These are phyloP conservation scores for Ostrea denselamellosa DNA, from an alignment of 1,140 invertebrate genomes.

Conservation along the genomic window DNA sequence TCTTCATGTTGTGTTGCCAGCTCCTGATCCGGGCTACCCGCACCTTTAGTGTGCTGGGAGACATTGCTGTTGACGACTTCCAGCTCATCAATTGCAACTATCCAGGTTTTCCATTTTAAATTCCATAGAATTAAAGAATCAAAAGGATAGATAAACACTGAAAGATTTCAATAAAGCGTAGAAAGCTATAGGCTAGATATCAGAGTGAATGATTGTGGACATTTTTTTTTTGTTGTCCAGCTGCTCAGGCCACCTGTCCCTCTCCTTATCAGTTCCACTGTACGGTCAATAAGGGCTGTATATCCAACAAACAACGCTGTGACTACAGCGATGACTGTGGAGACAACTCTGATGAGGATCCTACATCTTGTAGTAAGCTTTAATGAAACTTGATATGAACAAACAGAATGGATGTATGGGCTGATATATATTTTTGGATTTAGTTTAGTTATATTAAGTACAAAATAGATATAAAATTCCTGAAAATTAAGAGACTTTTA, in stretches of 20 bases:
- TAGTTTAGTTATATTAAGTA: too few species aligned
- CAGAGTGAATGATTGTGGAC: neutral
- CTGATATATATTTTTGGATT: too few species aligned
- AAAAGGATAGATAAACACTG: too few species aligned
- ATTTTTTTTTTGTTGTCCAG: slow-evolving; percentile 29
- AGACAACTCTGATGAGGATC: slow-evolving; percentile 76
- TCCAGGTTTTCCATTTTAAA: slow-evolving; percentile 65
- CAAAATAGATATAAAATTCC: too few species aligned
- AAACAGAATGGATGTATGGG: too few species aligned
- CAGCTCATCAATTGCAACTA: slow-evolving; percentile 76
- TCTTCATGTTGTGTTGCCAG: slow-evolving; percentile 46
- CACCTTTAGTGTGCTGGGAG: slow-evolving; percentile 63
- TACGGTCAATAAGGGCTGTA: slow-evolving; percentile 61
- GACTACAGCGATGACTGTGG: slow-evolving; percentile 78
- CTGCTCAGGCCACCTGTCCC: slow-evolving; percentile 59
- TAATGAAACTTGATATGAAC: neutral
- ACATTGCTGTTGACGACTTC: slow-evolving; percentile 78
- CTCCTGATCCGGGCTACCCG: slow-evolving; percentile 58
- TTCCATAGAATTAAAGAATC: neutral
- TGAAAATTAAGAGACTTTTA: too few species aligned
- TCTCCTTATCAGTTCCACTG: slow-evolving; percentile 65
- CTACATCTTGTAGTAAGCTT: slow-evolving; percentile 50
- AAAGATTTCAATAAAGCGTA: too few species aligned
- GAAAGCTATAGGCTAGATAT: neutral
- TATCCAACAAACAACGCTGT: slow-evolving; percentile 66